Base-by-base conservation (phyloP, 2,113 vertebrate genomes). In the Rana temporaria region DNA sequence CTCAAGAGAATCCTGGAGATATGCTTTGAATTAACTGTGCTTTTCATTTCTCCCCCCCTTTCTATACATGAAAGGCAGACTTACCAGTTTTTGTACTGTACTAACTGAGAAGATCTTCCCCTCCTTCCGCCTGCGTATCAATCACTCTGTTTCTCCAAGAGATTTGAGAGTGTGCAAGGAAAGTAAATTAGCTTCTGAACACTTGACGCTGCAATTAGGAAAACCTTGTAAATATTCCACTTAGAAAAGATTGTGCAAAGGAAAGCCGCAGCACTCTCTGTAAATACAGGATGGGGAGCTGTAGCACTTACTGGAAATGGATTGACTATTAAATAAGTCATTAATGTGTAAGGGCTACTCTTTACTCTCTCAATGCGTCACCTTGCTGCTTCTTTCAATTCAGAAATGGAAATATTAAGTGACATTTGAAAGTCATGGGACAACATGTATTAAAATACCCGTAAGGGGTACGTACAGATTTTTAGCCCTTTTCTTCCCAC, bases 1-100 rank as follows among this genome's bases (percentile, higher is more conserved):
- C 80, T 75, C 80, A 38, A 59, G 81, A 72, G 64, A 83, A 74
- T 68, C 62, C 72, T 68, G 32, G n/a, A 75, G 63, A 75, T 67
- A 57, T 53, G 75, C 71, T 82, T 82, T 82, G 81, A 75, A 82
- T 75, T 82, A 76, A 76, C 63, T 75, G 81, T 57, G 63, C 34
- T 76, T 81, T 76, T 66, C 70, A 24, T 24, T 57, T 52, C 63
- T 32, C 62, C 53, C 63, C 34, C 20, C 72, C 60, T 63, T 42
- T 82, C 62, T 67, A 24, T 75, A 67, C 71, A 82, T 82, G 63
- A 76, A 82, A 82, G 60, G 20, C 26, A 48, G 63, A 76, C 63
- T 76, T 59, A 48, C 14, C 26, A 82, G 42, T 57, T 67, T 53
- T 56, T 67, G 20, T 68, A 57, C 63, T 66, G 70, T 62, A 66